These are phyloP conservation scores for Osedax frankpressi DNA, from an alignment of 2,888 invertebrate species.

Conservation along the genomic window DNA sequence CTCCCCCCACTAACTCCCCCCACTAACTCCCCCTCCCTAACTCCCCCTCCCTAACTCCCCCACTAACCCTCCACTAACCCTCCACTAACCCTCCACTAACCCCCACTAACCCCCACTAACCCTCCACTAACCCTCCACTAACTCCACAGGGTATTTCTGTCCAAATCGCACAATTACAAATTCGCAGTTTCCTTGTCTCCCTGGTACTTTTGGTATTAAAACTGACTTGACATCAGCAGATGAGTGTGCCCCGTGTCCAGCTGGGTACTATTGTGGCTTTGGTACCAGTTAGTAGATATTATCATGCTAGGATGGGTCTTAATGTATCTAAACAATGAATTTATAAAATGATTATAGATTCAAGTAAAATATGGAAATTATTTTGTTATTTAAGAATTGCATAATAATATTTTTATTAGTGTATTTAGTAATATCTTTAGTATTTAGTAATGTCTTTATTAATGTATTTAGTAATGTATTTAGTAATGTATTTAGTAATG, in stretches of 20 bases:
- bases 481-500: too few relatives aligned
- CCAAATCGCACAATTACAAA: slow-evolving; percentile 35
- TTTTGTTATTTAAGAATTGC: too few relatives aligned
- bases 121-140: background rate
- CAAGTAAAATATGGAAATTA: too few relatives aligned
- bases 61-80: background rate
- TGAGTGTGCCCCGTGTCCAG: slow-evolving; percentile 39
- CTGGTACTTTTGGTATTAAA: slow-evolving; percentile 35
- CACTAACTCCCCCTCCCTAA: too few relatives aligned
- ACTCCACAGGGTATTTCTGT: slow-evolving; percentile 37
- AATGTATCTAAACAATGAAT: too few relatives aligned
- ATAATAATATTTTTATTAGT: too few relatives aligned
- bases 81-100: background rate
- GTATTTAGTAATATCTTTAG: too few relatives aligned
- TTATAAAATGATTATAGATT: too few relatives aligned
- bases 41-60: background rate
- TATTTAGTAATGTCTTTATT: too few relatives aligned
- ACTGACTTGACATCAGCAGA: slow-evolving; percentile 35
- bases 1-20: too few relatives aligned
- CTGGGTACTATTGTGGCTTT: slow-evolving; percentile 35
- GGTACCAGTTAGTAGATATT: slow-evolving; percentile 35
- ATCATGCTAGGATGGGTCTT: too few relatives aligned
- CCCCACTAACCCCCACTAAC: background rate
- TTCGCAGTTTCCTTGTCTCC: slow-evolving; percentile 38
- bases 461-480: too few relatives aligned